A percentile compares a stretch with the other conserved stretches of the same genome.
Conservation (phyloP, 92 coral and sea anemone genomes). For the Porites cylindrica region DNA sequence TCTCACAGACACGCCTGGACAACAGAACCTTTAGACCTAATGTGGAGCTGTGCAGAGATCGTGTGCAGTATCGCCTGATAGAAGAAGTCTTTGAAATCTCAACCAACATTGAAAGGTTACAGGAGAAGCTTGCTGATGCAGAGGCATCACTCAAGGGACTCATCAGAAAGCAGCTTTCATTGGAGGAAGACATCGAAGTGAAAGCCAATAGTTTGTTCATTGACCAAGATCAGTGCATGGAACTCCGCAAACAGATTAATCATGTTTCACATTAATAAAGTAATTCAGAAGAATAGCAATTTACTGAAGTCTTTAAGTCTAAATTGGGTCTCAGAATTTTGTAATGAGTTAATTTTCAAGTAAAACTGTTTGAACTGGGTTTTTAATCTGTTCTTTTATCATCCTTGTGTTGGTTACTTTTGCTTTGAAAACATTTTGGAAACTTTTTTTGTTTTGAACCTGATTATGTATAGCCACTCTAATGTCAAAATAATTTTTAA, state of each 20-base stretch:
- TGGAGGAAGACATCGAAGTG: constrained; percentile 96
- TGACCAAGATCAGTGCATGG: constrained; percentile 94
- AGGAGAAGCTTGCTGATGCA: constrained; percentile 82
- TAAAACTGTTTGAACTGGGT: not conserved
- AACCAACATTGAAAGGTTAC: constrained; percentile 86
- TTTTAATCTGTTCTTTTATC: not conserved
- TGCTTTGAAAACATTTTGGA: not conserved
- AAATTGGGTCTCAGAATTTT: not conserved
- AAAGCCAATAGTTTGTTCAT: constrained; percentile 89
- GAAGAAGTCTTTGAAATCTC: constrained; percentile 90
- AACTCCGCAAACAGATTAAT: constrained; percentile 92
- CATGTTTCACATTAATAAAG: constrained; percentile 80
- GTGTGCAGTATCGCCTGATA: constrained; percentile 93
- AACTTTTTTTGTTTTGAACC: not conserved
- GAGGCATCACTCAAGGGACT: constrained; percentile 90
- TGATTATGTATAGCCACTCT: no score
- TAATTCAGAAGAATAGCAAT: not conserved
- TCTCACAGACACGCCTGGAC: constrained; percentile 92
- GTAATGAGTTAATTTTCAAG: not conserved
- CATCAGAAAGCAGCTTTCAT: constrained; percentile 89
- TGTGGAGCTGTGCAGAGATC: constrained; percentile 97
- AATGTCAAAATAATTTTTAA: no score
- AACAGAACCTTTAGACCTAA: constrained; percentile 97
- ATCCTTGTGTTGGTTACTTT: no score
- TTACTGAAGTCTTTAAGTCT: not conserved